Evolutionary conservation across 2,888 invertebrate species (phyloP).

Genomic region (Lasioglossum leucozonium): DNA sequence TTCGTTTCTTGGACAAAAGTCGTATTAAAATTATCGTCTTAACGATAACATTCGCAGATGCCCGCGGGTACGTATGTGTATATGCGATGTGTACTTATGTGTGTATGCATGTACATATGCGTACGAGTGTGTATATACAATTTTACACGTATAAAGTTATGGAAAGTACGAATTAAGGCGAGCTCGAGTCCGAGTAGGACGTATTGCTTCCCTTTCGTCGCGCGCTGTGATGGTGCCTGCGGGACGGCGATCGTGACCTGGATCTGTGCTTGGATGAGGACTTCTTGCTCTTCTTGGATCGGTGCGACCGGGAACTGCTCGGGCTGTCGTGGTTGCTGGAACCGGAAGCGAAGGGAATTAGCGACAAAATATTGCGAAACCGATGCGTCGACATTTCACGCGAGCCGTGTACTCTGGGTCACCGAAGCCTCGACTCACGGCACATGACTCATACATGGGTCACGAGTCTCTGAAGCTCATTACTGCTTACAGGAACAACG

Average conservation of each 20-base stretch:
- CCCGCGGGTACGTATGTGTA: conserved; percentile 7
- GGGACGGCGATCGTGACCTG: conserved; percentile 80
- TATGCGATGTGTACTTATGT: neutral
- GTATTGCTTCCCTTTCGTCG: conserved; percentile 78
- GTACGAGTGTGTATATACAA: conserved; percentile 51
- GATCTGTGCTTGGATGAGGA: conserved; percentile 80
- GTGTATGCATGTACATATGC: neutral
- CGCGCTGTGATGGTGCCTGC: conserved; percentile 74
- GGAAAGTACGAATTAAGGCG: conserved; percentile 68
- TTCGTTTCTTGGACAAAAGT: conserved; percentile 49
- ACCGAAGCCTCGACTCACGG: neutral
- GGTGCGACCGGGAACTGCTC: conserved; percentile 80
- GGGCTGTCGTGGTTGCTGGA: conserved; percentile 78
- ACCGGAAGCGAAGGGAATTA: conserved; percentile 23
- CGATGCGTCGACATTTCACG: neutral
- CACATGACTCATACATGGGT: conserved; percentile 6
- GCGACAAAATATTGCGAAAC: neutral
- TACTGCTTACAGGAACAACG: conserved; percentile 4
- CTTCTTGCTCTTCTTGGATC: conserved; percentile 82
- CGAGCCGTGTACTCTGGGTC: neutral
- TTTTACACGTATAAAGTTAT: conserved; percentile 51
- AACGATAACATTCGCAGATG: conserved; percentile 21
- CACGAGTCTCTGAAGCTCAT: conserved; percentile 10
- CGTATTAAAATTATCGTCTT: conserved; percentile 69
- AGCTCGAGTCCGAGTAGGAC: conserved; percentile 78